Percentiles rank a stretch among this genome's conserved stretches.
Conservation (phyloP, 2,113 vertebrate species). For the Leptodactylus fuscus region DNA sequence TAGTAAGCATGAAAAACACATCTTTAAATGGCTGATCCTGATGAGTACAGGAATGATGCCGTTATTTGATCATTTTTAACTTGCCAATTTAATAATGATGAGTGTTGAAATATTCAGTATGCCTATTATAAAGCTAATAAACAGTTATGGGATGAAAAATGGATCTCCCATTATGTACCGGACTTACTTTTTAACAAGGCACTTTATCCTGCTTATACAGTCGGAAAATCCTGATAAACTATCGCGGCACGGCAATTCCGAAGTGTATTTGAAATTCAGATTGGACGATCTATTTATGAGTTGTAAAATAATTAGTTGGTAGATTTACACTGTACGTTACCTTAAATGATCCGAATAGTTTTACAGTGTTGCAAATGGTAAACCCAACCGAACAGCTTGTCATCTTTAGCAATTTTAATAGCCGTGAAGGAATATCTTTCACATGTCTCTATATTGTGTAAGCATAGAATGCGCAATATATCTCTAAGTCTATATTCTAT, state of each 20-base stretch:
- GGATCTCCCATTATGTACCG: background rate
- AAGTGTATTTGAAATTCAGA: constrained; percentile 11
- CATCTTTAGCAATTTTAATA: background rate
- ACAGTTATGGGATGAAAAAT: constrained; percentile 33
- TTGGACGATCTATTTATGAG: background rate
- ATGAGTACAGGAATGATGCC: constrained; percentile 61
- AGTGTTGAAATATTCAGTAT: constrained; percentile 33
- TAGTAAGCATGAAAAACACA: constrained; percentile 75
- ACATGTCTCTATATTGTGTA: too few relatives aligned
- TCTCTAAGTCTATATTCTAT: too few relatives aligned
- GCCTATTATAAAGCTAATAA: constrained; percentile 24
- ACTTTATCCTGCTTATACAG: background rate
- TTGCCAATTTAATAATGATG: constrained; percentile 38
- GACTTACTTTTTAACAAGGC: constrained; percentile 3
- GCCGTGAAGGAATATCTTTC: too few relatives aligned
- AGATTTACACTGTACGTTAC: background rate
- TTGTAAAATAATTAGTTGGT: constrained; percentile 5
- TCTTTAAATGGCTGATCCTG: constrained; percentile 66
- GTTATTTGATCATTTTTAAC: constrained; percentile 47
- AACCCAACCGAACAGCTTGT: background rate
- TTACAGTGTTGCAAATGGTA: background rate
- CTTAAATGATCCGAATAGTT: background rate
- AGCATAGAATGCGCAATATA: too few relatives aligned
- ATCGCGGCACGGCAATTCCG: background rate
- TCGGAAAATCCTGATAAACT: background rate